These are phyloP conservation scores for Dicyrtomina minuta DNA, from an alignment of 2,888 invertebrate genomes.

Conservation along the genomic window DNA sequence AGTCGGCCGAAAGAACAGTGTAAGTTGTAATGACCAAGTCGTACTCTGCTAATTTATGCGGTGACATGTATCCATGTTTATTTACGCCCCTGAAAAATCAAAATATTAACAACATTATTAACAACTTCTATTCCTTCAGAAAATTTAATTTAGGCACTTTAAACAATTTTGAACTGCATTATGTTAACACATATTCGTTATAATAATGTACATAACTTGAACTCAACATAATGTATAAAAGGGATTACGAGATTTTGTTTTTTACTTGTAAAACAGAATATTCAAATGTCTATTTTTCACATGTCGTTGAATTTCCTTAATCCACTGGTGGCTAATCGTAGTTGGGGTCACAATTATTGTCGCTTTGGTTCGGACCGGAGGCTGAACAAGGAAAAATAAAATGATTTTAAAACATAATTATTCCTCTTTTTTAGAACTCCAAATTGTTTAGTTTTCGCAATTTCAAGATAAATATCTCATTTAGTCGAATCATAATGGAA, in stretches of 20 bases:
- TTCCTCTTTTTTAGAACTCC: no score
- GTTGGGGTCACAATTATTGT: constrained; percentile 73
- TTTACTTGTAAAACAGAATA: constrained; percentile 61
- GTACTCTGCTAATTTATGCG: constrained; percentile 64
- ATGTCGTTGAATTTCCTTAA: constrained; percentile 68
- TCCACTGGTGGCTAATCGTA: constrained; percentile 71
- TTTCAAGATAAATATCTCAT: no score
- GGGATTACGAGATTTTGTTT: not conserved
- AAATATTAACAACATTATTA: constrained; percentile 54
- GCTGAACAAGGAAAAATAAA: constrained; percentile 53
- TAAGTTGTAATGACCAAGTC: constrained; percentile 76
- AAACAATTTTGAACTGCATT: not conserved
- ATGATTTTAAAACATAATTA: no score
- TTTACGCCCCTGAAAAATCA: constrained; percentile 62
- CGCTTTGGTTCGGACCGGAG: constrained; percentile 62
- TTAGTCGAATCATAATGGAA: not conserved
- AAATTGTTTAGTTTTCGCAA: no score
- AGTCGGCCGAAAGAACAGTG: constrained; percentile 64
- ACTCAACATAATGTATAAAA: not conserved
- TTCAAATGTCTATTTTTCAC: constrained; percentile 59
- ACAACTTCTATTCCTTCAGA: no score
- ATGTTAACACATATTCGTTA: not conserved
- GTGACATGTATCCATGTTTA: constrained; percentile 64
- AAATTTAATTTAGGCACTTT: not conserved
- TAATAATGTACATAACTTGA: no score